Conservation (phyloP, 2,113 vertebrate genomes). For the Cygnus buccinator region DNA sequence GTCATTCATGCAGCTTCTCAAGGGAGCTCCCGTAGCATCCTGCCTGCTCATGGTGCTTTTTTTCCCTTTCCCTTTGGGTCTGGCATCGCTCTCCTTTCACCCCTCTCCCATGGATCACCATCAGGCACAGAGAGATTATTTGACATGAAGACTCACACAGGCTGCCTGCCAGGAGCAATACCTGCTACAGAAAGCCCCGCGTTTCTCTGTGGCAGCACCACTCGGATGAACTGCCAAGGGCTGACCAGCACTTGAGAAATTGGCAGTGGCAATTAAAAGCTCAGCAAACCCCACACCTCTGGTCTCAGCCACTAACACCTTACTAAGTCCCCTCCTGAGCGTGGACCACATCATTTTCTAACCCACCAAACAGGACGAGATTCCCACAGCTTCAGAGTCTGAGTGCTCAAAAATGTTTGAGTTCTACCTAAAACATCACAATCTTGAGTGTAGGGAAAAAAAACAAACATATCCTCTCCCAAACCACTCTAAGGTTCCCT, state of each 20-base stretch:
- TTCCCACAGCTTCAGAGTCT: neutral
- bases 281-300: neutral
- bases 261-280: neutral
- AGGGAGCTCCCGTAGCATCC: neutral
- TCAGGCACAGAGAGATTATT: neutral
- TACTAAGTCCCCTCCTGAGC: neutral
- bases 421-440: neutral
- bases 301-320: neutral
- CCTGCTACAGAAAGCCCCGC: neutral
- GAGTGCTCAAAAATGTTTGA: neutral
- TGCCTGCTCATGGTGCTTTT: neutral
- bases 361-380: neutral
- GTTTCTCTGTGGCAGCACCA: neutral
- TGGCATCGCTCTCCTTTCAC: neutral
- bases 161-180: neutral
- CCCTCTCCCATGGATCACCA: neutral
- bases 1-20: neutral
- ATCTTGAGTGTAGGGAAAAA: neutral
- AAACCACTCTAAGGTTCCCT: neutral
- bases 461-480: neutral
- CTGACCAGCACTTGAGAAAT: neutral
- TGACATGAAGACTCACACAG: neutral
- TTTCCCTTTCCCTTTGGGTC: neutral
- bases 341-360: neutral
- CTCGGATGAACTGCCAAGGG: neutral